Evolutionary conservation across 2,888 invertebrate genomes (phyloP).

Genomic region (Caprella mutica): DNA sequence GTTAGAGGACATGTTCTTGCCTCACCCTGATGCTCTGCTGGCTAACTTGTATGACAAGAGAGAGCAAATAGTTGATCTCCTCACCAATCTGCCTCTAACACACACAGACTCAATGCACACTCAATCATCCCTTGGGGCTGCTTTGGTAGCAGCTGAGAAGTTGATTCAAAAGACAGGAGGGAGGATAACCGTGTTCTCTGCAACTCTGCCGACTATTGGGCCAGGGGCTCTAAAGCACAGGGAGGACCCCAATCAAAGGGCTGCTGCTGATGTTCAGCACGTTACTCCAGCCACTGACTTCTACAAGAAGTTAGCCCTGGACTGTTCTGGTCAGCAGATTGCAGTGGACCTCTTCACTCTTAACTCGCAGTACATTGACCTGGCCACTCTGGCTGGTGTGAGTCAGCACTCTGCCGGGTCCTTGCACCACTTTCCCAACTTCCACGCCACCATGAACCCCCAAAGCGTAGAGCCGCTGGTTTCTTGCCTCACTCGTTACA

Average conservation of each 20-base stretch:
- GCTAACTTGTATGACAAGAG: constrained; percentile 80
- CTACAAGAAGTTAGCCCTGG: constrained; percentile 87
- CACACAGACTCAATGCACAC: constrained; percentile 52
- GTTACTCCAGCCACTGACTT: constrained; percentile 94
- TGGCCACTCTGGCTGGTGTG: constrained; percentile 84
- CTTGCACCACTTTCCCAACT: constrained; percentile 74
- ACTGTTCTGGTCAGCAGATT: constrained; percentile 91
- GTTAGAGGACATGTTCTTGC: constrained; percentile 73
- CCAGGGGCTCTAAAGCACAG: constrained; percentile 74
- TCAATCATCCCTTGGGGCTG: constrained; percentile 79
- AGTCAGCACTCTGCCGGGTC: constrained; percentile 91
- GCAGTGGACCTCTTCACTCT: constrained; percentile 91
- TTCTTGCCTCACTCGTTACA: constrained; percentile 64
- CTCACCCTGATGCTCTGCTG: constrained; percentile 80
- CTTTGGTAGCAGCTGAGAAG: constrained; percentile 81
- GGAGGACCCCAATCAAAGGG: constrained; percentile 76
- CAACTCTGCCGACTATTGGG: constrained; percentile 58
- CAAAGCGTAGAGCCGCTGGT: constrained; percentile 63
- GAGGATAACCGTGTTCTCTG: constrained; percentile 85
- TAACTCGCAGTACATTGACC: constrained; percentile 83
- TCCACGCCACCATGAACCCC: constrained; percentile 61
- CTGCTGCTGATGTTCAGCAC: constrained; percentile 65
- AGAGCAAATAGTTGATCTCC: constrained; percentile 60
- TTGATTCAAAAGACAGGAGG: constrained; percentile 71
- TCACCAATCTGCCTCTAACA: constrained; percentile 64